Conservation (phyloP, 2,113 vertebrate genomes). For the Ctenomys sociabilis region DNA sequence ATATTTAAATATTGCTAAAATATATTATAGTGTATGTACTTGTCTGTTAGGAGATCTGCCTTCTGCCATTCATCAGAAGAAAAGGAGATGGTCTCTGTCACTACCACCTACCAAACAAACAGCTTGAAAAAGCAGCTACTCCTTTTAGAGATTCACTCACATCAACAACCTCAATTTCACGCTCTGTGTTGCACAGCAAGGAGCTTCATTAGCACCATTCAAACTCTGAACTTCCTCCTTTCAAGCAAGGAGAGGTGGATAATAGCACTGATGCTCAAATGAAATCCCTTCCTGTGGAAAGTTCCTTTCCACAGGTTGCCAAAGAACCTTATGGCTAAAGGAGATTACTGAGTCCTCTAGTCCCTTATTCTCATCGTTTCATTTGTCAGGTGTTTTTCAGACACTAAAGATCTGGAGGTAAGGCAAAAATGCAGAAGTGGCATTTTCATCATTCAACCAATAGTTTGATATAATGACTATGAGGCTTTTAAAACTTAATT, state of each 20-base stretch:
- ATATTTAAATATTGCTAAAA: slow-evolving; percentile 33
- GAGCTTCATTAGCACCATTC: slow-evolving; percentile 58
- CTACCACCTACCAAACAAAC: background rate
- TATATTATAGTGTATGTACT: background rate
- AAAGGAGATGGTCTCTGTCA: background rate
- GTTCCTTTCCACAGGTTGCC: slow-evolving; percentile 31
- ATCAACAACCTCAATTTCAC: slow-evolving; percentile 44
- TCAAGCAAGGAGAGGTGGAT: background rate
- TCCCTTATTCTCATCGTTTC: slow-evolving; percentile 9
- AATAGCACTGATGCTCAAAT: background rate
- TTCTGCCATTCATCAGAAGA: background rate
- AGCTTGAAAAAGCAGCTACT: background rate
- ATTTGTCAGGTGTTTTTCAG: background rate
- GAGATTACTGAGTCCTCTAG: background rate
- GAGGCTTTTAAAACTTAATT: slow-evolving; percentile 2
- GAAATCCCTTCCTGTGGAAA: slow-evolving; percentile 36
- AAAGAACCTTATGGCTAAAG: slow-evolving; percentile 34
- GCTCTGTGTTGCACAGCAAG: slow-evolving; percentile 52
- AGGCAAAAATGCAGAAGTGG: background rate
- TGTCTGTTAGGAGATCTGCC: background rate
- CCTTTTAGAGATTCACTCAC: slow-evolving; percentile 42
- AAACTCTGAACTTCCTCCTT: slow-evolving; percentile 16
- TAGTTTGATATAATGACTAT: background rate
- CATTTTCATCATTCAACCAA: slow-evolving; percentile 47
- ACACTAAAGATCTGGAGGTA: background rate